Evolutionary conservation across 2,888 invertebrate species (phyloP).

Genomic region (Sminthurinus aureus): DNA sequence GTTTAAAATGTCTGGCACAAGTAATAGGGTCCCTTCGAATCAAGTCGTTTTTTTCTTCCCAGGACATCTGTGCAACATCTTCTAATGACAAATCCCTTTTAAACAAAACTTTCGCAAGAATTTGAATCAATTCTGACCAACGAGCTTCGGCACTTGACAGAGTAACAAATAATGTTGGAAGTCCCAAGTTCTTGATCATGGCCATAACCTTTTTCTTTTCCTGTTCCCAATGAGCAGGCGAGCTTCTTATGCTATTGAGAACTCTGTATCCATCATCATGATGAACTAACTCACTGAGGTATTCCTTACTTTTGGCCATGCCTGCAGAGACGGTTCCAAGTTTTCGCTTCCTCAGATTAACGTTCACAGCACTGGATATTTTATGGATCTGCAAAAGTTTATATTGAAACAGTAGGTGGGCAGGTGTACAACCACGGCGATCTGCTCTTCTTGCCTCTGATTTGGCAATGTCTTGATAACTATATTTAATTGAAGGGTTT

Average conservation of each 20-base stretch:
- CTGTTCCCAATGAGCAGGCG: conserved; percentile 43
- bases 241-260: conserved; percentile 35
- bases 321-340: conserved; percentile 34
- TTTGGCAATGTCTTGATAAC: conserved; percentile 42
- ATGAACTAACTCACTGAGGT: conserved; percentile 23
- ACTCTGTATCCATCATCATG: conserved; percentile 47
- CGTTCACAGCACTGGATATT: conserved; percentile 20
- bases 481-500: conserved; percentile 1
- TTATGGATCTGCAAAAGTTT: neutral
- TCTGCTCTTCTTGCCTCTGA: conserved; percentile 41
- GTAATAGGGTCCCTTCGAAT: conserved; percentile 30
- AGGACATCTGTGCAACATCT: conserved; percentile 24
- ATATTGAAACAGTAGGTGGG: conserved; percentile 15
- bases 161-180: conserved; percentile 44
- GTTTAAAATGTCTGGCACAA: conserved; percentile 41
- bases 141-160: conserved; percentile 46
- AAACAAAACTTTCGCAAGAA: conserved; percentile 21
- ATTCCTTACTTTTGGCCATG: neutral
- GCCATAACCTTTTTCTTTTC: conserved; percentile 36
- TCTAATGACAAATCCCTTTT: conserved; percentile 18
- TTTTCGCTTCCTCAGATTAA: conserved; percentile 37
- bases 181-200: conserved; percentile 46
- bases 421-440: conserved; percentile 21
- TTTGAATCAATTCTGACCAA: conserved; percentile 40
- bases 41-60: neutral